phyloP scores from a whole-genome alignment of 1,140 invertebrate species.

The Venturia canescens region DNA sequence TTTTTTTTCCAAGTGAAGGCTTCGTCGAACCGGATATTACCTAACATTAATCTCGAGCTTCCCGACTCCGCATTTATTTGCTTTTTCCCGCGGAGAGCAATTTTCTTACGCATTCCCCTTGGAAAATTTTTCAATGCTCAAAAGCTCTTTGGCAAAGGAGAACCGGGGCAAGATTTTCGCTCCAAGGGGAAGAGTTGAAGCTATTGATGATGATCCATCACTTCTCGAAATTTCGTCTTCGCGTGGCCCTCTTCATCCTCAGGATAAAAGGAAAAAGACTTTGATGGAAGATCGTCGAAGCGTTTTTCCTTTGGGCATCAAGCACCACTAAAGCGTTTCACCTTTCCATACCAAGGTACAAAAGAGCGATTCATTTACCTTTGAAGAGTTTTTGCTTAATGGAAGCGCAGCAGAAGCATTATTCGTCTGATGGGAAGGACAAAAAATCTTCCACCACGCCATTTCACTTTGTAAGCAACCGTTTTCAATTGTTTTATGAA shows the following conservation, averaged over 20 bases:
- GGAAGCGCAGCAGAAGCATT: neutral
- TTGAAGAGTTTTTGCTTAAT: slow-evolving; percentile 10
- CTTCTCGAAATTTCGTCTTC: slow-evolving; percentile 1
- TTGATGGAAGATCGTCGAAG: slow-evolving; percentile 38
- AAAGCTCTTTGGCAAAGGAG: neutral
- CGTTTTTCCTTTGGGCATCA: slow-evolving; percentile 1
- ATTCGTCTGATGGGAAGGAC: neutral
- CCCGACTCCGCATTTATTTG: too few relatives aligned
- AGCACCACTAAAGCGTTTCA: neutral
- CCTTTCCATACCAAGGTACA: neutral
- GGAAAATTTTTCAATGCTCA: too few relatives aligned
- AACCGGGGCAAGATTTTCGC: neutral
- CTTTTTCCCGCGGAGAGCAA: too few relatives aligned
- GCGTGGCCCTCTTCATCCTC: neutral
- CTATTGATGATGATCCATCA: slow-evolving; percentile 50
- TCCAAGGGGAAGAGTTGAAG: neutral
- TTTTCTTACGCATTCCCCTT: too few relatives aligned
- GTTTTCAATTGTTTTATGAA: too few relatives aligned
- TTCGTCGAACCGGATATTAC: too few relatives aligned
- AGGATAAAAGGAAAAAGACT: slow-evolving; percentile 33
- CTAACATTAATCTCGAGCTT: too few relatives aligned
- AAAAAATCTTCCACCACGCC: neutral
- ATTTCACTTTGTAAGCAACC: too few relatives aligned
- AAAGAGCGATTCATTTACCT: slow-evolving; percentile 21
- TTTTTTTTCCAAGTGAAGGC: too few relatives aligned